Conservation (phyloP, 2,888 invertebrate genomes). For the Rotaria macrura region DNA sequence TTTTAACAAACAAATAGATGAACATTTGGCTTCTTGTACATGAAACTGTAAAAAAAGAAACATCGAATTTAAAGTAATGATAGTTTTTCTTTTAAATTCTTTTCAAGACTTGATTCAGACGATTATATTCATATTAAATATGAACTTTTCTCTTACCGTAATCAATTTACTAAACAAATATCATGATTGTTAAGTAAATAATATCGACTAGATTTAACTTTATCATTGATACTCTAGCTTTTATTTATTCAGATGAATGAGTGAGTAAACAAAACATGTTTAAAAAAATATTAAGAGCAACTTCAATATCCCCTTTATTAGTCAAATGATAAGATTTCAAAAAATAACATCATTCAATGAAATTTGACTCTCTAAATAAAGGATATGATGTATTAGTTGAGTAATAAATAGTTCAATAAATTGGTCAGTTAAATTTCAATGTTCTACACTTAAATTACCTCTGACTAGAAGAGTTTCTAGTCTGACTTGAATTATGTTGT, state of each 20-base stretch:
- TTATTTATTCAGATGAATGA: background rate
- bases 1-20: background rate
- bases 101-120: background rate
- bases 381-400: no score
- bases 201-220: background rate
- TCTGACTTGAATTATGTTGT: no score
- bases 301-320: no score
- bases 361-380: no score
- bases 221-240: background rate
- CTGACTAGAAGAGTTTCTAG: no score
- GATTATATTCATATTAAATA: background rate
- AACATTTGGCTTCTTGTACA: background rate
- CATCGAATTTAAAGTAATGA: background rate
- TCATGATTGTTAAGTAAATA: background rate
- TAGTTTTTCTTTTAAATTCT: background rate
- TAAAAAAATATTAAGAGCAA: no score
- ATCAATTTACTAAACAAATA: background rate
- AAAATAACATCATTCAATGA: no score
- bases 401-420: no score
- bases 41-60: background rate
- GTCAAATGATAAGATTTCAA: no score
- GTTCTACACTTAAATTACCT: no score
- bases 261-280: background rate
- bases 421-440: no score
- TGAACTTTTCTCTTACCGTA: background rate